These are phyloP conservation scores for Rapana venosa DNA, from an alignment of 2,888 invertebrate genomes.

Conservation along the genomic window DNA sequence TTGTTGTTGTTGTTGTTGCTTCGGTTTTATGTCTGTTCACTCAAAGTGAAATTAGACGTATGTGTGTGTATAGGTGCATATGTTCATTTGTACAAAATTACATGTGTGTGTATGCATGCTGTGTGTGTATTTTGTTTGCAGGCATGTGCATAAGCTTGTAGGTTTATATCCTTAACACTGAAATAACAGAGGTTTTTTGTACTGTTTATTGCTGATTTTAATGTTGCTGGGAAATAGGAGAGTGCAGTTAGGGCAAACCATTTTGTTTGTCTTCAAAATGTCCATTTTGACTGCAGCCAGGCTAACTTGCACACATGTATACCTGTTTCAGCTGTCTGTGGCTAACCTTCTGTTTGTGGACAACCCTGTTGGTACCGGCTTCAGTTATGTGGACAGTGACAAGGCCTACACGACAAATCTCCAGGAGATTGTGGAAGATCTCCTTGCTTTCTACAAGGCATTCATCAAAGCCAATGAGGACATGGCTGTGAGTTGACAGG, in stretches of 20 bases:
- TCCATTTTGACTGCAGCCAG: not conserved
- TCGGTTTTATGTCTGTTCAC: no score
- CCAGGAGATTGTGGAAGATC: constrained; percentile 86
- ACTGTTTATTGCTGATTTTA: not conserved
- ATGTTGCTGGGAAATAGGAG: not conserved
- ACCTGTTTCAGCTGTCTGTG: constrained; percentile 82
- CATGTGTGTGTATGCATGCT: no score
- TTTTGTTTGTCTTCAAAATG: no score
- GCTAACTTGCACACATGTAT: not conserved
- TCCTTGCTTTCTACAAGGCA: constrained; percentile 85
- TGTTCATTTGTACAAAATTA: no score
- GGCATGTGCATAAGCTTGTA: no score
- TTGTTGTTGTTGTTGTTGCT: no score
- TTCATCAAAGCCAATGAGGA: constrained; percentile 84
- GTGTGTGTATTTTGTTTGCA: no score
- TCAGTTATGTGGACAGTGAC: constrained; percentile 86
- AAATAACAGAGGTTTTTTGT: no score
- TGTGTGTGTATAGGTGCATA: no score
- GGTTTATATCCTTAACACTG: no score
- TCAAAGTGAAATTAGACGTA: no score
- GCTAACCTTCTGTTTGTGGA: constrained; percentile 92
- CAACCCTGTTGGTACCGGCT: constrained; percentile 93
- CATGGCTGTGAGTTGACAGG: constrained; percentile 80
- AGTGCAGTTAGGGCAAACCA: no score
- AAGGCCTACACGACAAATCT: constrained; percentile 82